Evolutionary conservation across 2,888 invertebrate species (phyloP).

Genomic region (Clistopyga incitator): DNA sequence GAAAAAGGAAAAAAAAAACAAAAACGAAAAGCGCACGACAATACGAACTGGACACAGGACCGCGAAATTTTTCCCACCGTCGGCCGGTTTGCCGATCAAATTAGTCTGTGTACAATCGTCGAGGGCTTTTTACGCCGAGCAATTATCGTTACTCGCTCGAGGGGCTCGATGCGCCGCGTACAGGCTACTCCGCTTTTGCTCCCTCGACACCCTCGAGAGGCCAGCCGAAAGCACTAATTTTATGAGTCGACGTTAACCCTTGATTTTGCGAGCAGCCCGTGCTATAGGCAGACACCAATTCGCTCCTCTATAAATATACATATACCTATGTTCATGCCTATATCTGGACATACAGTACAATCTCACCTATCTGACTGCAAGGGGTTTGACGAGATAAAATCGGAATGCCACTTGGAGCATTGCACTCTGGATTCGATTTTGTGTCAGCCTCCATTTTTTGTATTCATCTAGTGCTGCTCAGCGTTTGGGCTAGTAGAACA

Average conservation of each 20-base stretch:
- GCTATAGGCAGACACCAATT: constrained; percentile 12
- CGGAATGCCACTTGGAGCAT: no score
- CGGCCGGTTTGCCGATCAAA: constrained; percentile 61
- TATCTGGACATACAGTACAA: background rate
- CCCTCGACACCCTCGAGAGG: constrained; percentile 41
- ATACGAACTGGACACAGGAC: constrained; percentile 23
- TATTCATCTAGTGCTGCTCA: no score
- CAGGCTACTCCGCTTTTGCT: constrained; percentile 12
- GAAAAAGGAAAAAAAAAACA: no score
- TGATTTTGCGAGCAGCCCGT: constrained; percentile 16
- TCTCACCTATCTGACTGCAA: background rate
- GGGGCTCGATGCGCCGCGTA: constrained; percentile 27
- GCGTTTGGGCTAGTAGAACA: no score
- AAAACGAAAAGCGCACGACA: background rate
- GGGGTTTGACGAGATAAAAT: background rate
- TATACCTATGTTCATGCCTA: background rate
- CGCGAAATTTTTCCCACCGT: constrained; percentile 38
- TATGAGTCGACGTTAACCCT: constrained; percentile 66
- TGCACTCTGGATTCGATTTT: no score
- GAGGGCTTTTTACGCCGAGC: constrained; percentile 62
- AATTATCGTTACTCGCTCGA: constrained; percentile 69
- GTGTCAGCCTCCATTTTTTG: no score
- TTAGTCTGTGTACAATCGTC: constrained; percentile 66
- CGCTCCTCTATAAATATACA: background rate
- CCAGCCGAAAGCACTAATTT: constrained; percentile 58